Conservation (phyloP, 2,888 invertebrate species). For the Tenodera sinensis region DNA sequence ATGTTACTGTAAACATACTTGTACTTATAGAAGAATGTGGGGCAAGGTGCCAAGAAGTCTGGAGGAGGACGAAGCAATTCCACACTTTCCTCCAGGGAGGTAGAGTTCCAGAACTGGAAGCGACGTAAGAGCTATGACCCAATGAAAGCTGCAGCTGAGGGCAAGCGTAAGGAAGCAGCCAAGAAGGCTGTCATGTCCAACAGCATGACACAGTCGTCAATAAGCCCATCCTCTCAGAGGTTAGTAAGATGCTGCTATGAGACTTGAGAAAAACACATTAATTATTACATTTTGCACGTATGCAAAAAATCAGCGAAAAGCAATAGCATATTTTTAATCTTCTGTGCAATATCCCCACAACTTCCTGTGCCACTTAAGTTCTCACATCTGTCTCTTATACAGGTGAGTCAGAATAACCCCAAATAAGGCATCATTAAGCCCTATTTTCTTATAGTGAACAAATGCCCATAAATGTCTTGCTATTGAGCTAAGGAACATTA, state of each 20-base stretch:
- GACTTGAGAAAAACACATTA: not conserved
- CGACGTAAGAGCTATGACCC: slow-evolving; percentile 94
- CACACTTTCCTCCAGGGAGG: slow-evolving; percentile 71
- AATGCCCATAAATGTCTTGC: no score
- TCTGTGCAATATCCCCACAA: no score
- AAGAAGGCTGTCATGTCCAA: slow-evolving; percentile 33
- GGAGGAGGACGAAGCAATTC: slow-evolving; percentile 63
- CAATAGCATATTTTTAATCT: no score
- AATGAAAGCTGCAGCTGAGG: slow-evolving; percentile 88
- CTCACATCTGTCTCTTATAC: no score
- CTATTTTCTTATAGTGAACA: no score
- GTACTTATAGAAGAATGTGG: not conserved
- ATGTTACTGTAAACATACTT: no score
- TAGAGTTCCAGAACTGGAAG: slow-evolving; percentile 93
- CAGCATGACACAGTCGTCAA: slow-evolving; percentile 36
- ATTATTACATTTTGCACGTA: no score
- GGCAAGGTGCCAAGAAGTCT: slow-evolving; percentile 50
- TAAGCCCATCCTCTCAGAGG: slow-evolving; percentile 1
- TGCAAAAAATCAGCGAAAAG: no score
- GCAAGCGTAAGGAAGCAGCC: slow-evolving; percentile 55
- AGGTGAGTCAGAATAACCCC: no score
- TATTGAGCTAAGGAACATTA: no score
- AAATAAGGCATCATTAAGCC: no score
- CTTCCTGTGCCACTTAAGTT: no score
- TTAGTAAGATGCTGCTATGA: not conserved